Evolutionary conservation across 2,888 invertebrate genomes (phyloP), one percentile per base, ranked within the genome.

Genomic region (Apoda limacodes): DNA sequence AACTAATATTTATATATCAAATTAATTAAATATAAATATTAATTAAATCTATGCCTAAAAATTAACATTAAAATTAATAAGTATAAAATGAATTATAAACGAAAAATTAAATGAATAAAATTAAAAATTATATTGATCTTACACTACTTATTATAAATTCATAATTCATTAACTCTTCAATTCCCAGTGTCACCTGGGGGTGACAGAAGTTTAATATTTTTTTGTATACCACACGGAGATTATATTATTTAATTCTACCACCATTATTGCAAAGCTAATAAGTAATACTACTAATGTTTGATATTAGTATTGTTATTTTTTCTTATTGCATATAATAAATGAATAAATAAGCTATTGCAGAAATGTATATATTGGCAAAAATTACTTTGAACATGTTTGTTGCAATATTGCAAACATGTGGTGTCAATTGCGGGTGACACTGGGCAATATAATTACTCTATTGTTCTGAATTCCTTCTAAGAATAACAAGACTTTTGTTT

Each of bases 401-500:
- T 23, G 9, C 23, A 5, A 10, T 9, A 9, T 23, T 23, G 23
- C 3, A 23, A 23, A 23, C 9, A 23, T 23, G n/a, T 9, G 4
- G 23, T 23, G n/a, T n/a, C n/a, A n/a, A n/a, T n/a, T n/a, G n/a
- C n/a, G n/a, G n/a, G n/a, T n/a, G n/a, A n/a, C n/a, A n/a, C n/a
- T n/a, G n/a, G n/a, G n/a, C n/a, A n/a, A 4, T 23, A n/a, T n/a
- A 23, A 23, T 23, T 5, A 23, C 10, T 23, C 9, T 23, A 23
- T 9, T n/a, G 10, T 9, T 23, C 23, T 23, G 23, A 23, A 23
- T 23, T 23, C 9, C 5, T 23, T 23, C 9, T 23, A 6, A n/a
- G 5, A 23, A 23, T 23, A 23, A 23, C 23, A 23, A 23, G 23
- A 23, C 10, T 23, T 23, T 23, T 23, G 11, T 23, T 23, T 23